Evolutionary conservation across 2,113 vertebrate species (phyloP).

Genomic region (Nycticebus coucang): DNA sequence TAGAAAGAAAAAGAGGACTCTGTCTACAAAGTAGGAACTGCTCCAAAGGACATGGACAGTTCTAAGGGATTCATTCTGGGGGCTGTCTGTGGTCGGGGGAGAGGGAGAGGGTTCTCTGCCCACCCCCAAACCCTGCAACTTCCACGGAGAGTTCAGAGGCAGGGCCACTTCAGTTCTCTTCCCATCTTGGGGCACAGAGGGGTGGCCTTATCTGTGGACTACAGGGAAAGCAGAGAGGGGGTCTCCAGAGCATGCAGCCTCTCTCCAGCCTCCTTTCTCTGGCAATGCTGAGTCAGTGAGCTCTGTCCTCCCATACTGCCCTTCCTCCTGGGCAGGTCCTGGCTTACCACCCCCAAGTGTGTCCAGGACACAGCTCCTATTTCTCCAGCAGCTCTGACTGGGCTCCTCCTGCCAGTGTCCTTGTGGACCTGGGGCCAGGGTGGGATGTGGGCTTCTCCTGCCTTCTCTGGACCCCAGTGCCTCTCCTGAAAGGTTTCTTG

Average conservation of each 20-base stretch:
- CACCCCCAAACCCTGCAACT: too few relatives aligned
- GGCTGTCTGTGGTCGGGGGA: not conserved
- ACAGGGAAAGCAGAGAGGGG: not conserved
- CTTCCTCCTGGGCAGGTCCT: not conserved
- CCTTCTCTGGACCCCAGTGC: not conserved
- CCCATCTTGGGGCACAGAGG: not conserved
- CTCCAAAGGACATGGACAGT: not conserved
- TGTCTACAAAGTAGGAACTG: not conserved
- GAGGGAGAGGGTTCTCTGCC: not conserved
- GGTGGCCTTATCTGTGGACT: not conserved
- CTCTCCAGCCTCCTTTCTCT: not conserved
- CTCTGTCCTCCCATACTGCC: not conserved
- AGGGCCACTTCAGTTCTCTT: not conserved
- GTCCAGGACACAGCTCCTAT: not conserved
- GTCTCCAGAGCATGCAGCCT: not conserved
- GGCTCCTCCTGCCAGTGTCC: too few relatives aligned
- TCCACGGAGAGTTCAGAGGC: not conserved
- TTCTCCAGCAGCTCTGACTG: not conserved
- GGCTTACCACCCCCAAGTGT: not conserved
- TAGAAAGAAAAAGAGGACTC: not conserved
- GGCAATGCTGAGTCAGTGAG: slow-evolving; percentile 38
- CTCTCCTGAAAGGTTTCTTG: not conserved
- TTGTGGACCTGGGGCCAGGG: not conserved
- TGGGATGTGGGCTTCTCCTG: not conserved
- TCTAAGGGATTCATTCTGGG: not conserved